Evolutionary conservation across 2,113 vertebrate species (phyloP).

Genomic region (Malaclemys terrapin): DNA sequence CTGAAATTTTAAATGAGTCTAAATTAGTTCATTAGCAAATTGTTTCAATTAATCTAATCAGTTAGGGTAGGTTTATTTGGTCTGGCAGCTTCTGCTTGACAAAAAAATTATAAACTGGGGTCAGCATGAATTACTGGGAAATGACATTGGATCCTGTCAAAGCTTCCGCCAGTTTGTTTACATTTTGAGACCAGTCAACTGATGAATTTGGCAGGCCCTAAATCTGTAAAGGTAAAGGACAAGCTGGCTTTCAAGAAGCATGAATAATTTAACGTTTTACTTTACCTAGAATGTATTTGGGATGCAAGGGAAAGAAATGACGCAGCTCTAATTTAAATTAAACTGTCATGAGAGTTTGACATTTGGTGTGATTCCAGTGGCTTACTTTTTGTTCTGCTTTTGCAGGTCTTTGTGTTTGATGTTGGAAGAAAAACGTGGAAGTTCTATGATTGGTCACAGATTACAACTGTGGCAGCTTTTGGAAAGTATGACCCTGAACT

Average conservation of each 20-base stretch:
- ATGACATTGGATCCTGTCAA: fast-evolving
- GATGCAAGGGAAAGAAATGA: background rate
- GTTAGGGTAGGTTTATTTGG: background rate
- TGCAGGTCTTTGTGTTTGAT: slow-evolving; percentile 93
- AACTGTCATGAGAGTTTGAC: background rate
- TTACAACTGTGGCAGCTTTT: slow-evolving; percentile 92
- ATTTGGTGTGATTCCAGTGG: too few species aligned
- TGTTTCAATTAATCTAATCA: background rate
- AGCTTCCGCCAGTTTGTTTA: fast-evolving
- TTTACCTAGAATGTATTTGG: background rate
- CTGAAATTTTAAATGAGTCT: background rate
- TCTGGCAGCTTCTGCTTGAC: background rate
- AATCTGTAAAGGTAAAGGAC: background rate
- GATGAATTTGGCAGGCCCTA: background rate
- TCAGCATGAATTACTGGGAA: fast-evolving
- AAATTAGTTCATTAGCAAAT: background rate
- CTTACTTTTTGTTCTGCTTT: background rate
- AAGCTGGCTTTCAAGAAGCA: background rate
- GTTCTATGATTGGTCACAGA: slow-evolving; percentile 92
- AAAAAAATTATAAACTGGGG: background rate
- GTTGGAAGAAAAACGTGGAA: slow-evolving; percentile 90
- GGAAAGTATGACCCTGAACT: slow-evolving; percentile 92
- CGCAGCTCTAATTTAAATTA: background rate
- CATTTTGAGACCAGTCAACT: background rate
- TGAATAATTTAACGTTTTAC: background rate